Conservation (phyloP, 2,113 vertebrate genomes). For the Rhinoptilus africanus region DNA sequence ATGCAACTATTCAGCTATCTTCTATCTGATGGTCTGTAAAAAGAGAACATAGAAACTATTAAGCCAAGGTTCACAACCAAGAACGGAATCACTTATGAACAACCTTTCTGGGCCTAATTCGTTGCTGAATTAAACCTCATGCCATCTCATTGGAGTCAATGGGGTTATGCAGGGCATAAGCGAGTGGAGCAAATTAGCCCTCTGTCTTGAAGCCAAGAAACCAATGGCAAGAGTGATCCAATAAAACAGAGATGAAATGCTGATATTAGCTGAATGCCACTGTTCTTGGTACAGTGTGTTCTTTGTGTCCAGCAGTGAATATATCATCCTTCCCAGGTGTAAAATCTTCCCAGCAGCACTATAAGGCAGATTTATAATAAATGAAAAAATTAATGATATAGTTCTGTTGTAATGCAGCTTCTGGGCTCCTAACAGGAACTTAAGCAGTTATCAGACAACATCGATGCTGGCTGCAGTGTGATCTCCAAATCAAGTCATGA, state of each 20-base stretch:
- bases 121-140: slow-evolving; percentile 28
- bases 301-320: slow-evolving; percentile 38
- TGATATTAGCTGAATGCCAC: slow-evolving; percentile 26
- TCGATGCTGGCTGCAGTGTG: background rate
- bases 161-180: slow-evolving; percentile 3
- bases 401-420: background rate
- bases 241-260: slow-evolving; percentile 33
- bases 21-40: slow-evolving; percentile 50
- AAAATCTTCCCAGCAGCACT: slow-evolving; percentile 35
- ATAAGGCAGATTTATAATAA: slow-evolving; percentile 11
- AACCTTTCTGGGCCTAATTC: slow-evolving; percentile 18
- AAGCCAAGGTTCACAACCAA: background rate
- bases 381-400: slow-evolving; percentile 17
- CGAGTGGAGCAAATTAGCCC: slow-evolving; percentile 31
- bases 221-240: background rate
- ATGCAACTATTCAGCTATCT: slow-evolving; percentile 19
- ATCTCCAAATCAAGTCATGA: background rate
- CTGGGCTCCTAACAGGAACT: background rate
- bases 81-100: slow-evolving; percentile 26
- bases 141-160: slow-evolving; percentile 40
- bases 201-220: slow-evolving; percentile 37
- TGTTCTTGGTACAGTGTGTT: background rate
- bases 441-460: background rate
- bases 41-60: slow-evolving; percentile 40
- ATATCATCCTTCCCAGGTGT: slow-evolving; percentile 49